Conservation (phyloP, 1,140 invertebrate genomes). For the Caerostris extrusa region DNA sequence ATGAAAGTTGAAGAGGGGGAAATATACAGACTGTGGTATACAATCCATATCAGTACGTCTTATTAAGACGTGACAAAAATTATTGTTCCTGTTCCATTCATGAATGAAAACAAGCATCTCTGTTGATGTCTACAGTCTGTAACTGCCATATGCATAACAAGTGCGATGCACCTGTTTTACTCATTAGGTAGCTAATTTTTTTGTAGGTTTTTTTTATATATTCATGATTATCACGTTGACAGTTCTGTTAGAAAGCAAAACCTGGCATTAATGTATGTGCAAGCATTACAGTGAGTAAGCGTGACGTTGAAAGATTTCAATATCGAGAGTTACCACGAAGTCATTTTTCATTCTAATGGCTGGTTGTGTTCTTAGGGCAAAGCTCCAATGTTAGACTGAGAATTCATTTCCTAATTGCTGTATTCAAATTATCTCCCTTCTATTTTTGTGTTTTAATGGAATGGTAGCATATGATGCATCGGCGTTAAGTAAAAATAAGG, state of each 20-base stretch:
- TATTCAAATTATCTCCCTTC: neutral
- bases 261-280: neutral
- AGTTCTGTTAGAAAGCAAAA: slow-evolving; percentile 14
- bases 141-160: slow-evolving; percentile 52
- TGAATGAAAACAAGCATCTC: slow-evolving; percentile 9
- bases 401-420: neutral
- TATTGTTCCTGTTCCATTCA: slow-evolving; percentile 39
- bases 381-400: neutral
- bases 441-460: neutral
- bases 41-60: neutral
- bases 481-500: neutral
- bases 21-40: neutral
- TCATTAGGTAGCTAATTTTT: slow-evolving; percentile 39
- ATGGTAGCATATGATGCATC: neutral
- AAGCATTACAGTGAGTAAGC: neutral
- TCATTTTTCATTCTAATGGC: neutral
- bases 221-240: slow-evolving; percentile 3
- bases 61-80: slow-evolving; percentile 42
- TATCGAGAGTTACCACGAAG: neutral
- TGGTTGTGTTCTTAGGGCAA: neutral
- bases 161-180: slow-evolving; percentile 42
- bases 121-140: slow-evolving; percentile 37
- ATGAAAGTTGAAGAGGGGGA: neutral
- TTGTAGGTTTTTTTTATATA: neutral
- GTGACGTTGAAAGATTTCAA: slow-evolving; percentile 10